phyloP scores from a whole-genome alignment of 2,888 invertebrate genomes.

The Girardia tigrina region DNA sequence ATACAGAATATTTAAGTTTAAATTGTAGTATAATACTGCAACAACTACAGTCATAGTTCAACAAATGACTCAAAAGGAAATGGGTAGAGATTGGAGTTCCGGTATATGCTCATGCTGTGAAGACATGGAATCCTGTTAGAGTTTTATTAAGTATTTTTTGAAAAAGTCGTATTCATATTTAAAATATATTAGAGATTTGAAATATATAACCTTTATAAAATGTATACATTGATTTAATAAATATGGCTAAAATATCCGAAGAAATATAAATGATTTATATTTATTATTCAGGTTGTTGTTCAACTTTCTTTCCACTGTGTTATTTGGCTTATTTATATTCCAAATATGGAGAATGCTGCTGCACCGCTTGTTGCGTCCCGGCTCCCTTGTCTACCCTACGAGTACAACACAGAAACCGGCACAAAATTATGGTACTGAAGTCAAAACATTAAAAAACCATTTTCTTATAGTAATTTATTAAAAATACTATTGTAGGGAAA shows the following conservation, averaged over 20 bases:
- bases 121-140: background rate
- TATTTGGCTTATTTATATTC: background rate
- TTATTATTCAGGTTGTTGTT: conserved; percentile 25
- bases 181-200: too few relatives aligned
- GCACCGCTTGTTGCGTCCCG: background rate
- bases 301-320: background rate
- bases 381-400: background rate
- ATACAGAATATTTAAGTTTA: too few relatives aligned
- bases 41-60: conserved; percentile 24
- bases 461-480: too few relatives aligned
- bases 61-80: background rate
- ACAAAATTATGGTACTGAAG: background rate
- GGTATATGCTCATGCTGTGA: conserved; percentile 9
- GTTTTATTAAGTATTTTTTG: background rate
- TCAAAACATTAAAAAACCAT: too few relatives aligned
- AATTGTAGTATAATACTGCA: too few relatives aligned
- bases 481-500: background rate
- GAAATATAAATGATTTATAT: too few relatives aligned
- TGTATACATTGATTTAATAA: too few relatives aligned
- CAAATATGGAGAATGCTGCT: background rate
- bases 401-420: conserved; percentile 25
- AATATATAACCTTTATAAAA: too few relatives aligned
- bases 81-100: conserved; percentile 3
- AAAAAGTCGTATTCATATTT: too few relatives aligned
- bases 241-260: too few relatives aligned